Percentiles rank a stretch among this genome's conserved stretches.
These are phyloP conservation scores for Aradophagus sp. DNA, from an alignment of 1,140 invertebrate species.

Conservation along the genomic window DNA sequence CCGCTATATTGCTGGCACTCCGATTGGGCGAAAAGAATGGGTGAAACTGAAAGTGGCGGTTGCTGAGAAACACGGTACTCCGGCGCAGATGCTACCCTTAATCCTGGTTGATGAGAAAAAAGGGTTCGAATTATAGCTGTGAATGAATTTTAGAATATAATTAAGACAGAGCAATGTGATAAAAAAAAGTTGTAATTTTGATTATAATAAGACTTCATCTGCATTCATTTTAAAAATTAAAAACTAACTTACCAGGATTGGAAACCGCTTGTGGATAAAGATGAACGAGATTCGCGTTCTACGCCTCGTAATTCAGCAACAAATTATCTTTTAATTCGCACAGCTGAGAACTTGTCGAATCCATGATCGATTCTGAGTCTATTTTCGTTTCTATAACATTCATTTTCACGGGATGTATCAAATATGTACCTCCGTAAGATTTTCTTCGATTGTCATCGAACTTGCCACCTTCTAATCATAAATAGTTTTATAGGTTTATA, in stretches of 20 bases:
- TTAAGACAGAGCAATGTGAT: too few species aligned
- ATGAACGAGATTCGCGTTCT: slow-evolving; percentile 76
- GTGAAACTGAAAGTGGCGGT: slow-evolving; percentile 70
- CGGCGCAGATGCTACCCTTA: slow-evolving; percentile 69
- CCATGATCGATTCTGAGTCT: slow-evolving; percentile 72
- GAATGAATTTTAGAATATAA: slow-evolving; percentile 65
- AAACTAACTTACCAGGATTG: slow-evolving; percentile 74
- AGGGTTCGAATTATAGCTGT: slow-evolving; percentile 69
- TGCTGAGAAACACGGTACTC: slow-evolving; percentile 74
- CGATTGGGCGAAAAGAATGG: slow-evolving; percentile 65
- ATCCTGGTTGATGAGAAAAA: slow-evolving; percentile 73
- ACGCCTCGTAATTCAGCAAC: slow-evolving; percentile 77
- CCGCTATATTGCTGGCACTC: slow-evolving; percentile 74
- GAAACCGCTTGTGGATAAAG: slow-evolving; percentile 78
- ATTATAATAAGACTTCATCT: too few species aligned
- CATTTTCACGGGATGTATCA: slow-evolving; percentile 64
- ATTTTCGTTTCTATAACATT: slow-evolving; percentile 68
- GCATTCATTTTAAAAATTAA: too few species aligned
- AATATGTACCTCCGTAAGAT: slow-evolving; percentile 68
- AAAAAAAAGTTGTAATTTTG: too few species aligned
- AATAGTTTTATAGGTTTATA: neutral
- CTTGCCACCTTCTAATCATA: slow-evolving; percentile 63
- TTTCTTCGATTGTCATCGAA: slow-evolving; percentile 66
- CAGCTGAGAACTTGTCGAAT: slow-evolving; percentile 70
- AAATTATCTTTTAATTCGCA: slow-evolving; percentile 78